Percentiles rank a stretch among this genome's conserved stretches.
Conservation (phyloP, 53 echinoderm and acorn worm species). For the Mesocentrotus franciscanus region DNA sequence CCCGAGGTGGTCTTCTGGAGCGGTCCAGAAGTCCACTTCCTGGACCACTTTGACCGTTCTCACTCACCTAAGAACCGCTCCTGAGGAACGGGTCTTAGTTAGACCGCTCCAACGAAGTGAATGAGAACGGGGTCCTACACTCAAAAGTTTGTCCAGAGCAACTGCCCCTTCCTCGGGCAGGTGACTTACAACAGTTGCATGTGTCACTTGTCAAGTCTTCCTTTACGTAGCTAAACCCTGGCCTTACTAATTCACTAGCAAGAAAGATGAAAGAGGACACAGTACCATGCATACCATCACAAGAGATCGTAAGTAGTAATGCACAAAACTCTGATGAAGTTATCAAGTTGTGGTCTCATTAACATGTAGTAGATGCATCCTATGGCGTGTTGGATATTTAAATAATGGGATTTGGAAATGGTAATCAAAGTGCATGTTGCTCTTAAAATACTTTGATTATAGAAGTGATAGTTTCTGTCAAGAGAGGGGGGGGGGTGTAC, state of each 20-base stretch:
- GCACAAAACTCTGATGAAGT: neutral
- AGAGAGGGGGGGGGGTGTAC: neutral
- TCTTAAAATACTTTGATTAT: neutral
- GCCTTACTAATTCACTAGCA: neutral
- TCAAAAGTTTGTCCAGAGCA: neutral
- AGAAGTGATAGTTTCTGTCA: neutral
- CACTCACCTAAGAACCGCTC: no score
- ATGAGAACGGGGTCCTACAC: no score
- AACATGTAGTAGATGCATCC: neutral
- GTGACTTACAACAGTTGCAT: neutral
- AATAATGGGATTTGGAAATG: neutral
- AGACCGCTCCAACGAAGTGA: no score
- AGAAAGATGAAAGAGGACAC: neutral
- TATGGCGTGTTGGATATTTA: neutral
- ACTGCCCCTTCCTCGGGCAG: slow-evolving; percentile 13
- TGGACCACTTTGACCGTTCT: no score
- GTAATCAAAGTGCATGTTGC: neutral
- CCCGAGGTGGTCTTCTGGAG: no score
- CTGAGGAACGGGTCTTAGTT: no score
- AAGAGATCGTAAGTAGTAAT: neutral
- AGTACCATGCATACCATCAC: neutral
- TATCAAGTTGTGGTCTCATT: neutral
- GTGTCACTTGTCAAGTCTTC: neutral
- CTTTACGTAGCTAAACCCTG: neutral
- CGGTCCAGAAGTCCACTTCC: no score